Evolutionary conservation across 92 coral and sea anemone genomes (phyloP), one percentile per base, ranked within the genome.

Genomic region (Heliopora coerulea): DNA sequence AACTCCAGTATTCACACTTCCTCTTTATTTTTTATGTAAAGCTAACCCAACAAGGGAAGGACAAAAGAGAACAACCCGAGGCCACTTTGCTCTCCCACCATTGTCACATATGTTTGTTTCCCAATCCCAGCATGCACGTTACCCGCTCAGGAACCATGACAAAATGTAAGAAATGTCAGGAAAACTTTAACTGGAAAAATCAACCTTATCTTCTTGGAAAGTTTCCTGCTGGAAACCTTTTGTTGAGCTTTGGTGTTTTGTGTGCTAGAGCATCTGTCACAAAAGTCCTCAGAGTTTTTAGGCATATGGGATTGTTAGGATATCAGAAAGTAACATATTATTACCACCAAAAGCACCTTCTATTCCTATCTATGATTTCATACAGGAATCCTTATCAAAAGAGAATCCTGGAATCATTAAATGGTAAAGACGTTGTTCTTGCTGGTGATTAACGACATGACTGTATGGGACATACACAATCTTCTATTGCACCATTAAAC

Each of bases 41-140:
- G n/a, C n/a, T n/a, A n/a, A 63, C 54, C 83, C 40, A 49, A 61
- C 25, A 49, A 59, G 25, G 76, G 84, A 37, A 83, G 62, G 35
- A 83, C 79, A 28, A 23, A 31, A 46, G 68, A 83, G 56, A 83
- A 87, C 26, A 85, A 87, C 49, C 88, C 32, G 83, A 87, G 34
- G 88, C 78, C 62, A 83, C 83, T 59, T 67, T 84, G 14, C 84
- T 81, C 17, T 84, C 81, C 18, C 86, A 87, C 58, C 86, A 84
- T 54, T 84, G 91, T 54, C 88, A 88, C 34, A 18, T 70, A 54
- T 87, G 86, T 52, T 84, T 87, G 65, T 40, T 73, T 23, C 59
- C 79, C 33, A 77, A 78, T 23, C 91, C 91, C 27, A 28, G 34
- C 1, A 56, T 23, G 24, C 32, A 58, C 13, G 33, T 34, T 0